Conservation (phyloP, 2,888 invertebrate species). For the Papilio protenor region DNA sequence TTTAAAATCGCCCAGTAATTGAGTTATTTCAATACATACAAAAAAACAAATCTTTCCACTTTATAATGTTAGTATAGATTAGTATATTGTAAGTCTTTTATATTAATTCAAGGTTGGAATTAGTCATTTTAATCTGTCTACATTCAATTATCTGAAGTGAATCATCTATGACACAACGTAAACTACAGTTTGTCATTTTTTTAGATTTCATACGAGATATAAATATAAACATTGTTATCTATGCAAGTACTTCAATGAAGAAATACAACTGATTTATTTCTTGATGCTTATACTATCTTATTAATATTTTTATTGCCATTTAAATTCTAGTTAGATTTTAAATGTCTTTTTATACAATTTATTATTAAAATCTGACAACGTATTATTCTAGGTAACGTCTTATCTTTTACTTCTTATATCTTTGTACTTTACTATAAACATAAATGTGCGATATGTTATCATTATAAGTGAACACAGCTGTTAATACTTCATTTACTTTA, state of each 20-base stretch:
- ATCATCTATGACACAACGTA: not conserved
- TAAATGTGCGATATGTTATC: constrained; percentile 21
- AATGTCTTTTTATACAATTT: not conserved
- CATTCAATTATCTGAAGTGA: not conserved
- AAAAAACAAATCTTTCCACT: not conserved
- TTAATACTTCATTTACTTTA: constrained; percentile 10
- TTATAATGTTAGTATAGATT: not conserved
- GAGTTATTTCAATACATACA: no score
- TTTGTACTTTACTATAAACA: not conserved
- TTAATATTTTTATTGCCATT: not conserved
- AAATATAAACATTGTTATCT: not conserved
- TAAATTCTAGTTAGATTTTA: not conserved
- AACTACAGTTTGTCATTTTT: not conserved
- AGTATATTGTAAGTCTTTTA: not conserved
- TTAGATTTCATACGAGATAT: not conserved
- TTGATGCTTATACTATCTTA: not conserved
- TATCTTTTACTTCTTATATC: constrained; percentile 14
- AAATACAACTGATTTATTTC: not conserved
- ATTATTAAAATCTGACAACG: not conserved
- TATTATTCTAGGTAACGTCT: not conserved
- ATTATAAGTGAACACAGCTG: not conserved
- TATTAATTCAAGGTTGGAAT: not conserved
- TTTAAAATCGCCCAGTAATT: not conserved
- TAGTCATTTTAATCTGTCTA: not conserved
- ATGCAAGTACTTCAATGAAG: not conserved